Conservation (phyloP, 2,797 vertebrate genomes). For the Gymnopithys bicolor region DNA sequence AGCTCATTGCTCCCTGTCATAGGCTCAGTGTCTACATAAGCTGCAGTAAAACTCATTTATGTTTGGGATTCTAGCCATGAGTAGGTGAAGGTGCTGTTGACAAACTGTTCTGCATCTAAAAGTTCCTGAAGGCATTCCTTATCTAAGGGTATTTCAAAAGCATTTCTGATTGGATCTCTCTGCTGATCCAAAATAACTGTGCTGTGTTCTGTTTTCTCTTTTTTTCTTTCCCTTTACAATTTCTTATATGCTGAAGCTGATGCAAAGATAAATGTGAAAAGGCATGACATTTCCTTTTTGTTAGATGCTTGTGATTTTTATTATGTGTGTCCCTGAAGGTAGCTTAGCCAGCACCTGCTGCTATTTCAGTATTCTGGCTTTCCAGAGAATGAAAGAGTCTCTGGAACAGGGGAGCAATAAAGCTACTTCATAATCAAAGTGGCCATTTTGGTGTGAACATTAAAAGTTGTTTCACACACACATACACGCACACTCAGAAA, state of each 20-base stretch:
- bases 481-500: neutral
- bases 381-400: neutral
- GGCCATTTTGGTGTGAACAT: neutral
- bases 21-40: neutral
- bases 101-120: neutral
- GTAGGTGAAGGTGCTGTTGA: slow-evolving; percentile 6
- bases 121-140: neutral
- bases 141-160: neutral
- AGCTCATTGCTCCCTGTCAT: neutral
- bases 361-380: neutral
- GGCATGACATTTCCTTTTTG: slow-evolving; percentile 42
- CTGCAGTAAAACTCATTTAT: neutral
- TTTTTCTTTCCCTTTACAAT: neutral
- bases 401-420: neutral
- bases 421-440: slow-evolving; percentile 2
- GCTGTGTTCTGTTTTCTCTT: neutral
- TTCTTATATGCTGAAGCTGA: slow-evolving; percentile 2
- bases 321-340: neutral
- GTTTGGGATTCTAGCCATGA: neutral
- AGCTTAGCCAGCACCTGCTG: slow-evolving; percentile 5
- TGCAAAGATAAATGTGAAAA: slow-evolving; percentile 47
- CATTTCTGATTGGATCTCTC: neutral
- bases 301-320: neutral
- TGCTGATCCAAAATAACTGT: neutral
- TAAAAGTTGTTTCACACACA: neutral